These are phyloP conservation scores for Gymnogyps californianus DNA, from an alignment of 2,113 vertebrate species.

Conservation along the genomic window DNA sequence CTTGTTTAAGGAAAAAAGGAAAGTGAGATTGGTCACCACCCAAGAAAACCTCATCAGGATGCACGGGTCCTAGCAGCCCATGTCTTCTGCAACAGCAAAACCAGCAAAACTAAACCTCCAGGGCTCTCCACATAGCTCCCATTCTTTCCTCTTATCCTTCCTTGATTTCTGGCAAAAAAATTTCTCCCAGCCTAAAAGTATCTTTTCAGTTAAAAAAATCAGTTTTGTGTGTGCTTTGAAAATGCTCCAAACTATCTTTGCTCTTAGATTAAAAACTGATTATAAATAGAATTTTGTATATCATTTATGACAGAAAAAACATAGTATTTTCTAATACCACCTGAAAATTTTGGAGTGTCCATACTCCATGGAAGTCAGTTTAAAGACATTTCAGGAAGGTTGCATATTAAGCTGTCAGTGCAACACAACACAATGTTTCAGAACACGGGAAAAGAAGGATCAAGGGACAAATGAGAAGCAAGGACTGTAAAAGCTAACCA, in stretches of 20 bases:
- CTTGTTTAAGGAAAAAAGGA: neutral
- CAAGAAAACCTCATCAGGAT: neutral
- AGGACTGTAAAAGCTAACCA: neutral
- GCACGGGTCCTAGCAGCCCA: neutral
- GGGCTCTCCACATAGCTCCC: neutral
- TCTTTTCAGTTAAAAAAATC: neutral
- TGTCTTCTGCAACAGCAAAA: neutral
- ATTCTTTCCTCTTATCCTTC: neutral
- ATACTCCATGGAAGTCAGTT: neutral
- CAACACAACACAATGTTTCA: neutral
- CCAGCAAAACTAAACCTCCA: neutral
- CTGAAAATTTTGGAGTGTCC: neutral
- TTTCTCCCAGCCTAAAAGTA: neutral
- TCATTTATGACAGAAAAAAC: neutral
- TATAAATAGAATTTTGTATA: neutral
- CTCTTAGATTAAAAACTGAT: neutral
- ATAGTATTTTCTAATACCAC: neutral
- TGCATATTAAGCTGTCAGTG: neutral
- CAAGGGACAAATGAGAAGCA: neutral
- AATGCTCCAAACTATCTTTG: neutral
- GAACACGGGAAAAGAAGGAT: neutral
- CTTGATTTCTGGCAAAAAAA: neutral
- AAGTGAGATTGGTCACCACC: neutral
- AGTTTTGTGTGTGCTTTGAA: neutral
- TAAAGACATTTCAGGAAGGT: neutral